Conservation (phyloP, 1,140 invertebrate species). For the Homalodisca vitripennis region DNA sequence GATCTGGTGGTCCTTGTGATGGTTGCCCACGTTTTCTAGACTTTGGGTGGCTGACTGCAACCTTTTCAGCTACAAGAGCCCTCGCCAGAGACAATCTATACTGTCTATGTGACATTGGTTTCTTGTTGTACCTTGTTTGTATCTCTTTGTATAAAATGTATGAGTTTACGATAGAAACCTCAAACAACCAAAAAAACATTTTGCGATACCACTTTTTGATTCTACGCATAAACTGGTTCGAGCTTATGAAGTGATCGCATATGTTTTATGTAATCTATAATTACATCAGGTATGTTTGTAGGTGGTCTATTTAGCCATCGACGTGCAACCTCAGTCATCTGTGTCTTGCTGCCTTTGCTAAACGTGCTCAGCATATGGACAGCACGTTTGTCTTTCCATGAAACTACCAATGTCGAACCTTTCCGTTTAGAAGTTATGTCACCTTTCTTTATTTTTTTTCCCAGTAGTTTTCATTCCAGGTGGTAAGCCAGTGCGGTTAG, state of each 20-base stretch:
- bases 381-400: constrained; percentile 19
- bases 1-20: background rate
- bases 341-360: background rate
- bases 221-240: background rate
- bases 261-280: constrained; percentile 43
- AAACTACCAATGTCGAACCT: constrained; percentile 6
- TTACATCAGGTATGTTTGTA: background rate
- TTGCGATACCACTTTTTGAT: background rate
- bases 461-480: background rate
- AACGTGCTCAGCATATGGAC: constrained; percentile 8
- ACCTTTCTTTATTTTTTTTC: constrained; percentile 14
- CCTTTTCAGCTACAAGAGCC: background rate
- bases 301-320: constrained; percentile 13
- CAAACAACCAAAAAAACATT: background rate
- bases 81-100: background rate
- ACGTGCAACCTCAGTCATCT: background rate
- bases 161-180: background rate
- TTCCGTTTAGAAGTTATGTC: background rate
- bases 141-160: constrained; percentile 4
- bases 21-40: background rate
- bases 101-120: background rate
- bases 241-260: constrained; percentile 34
- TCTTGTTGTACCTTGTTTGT: constrained; percentile 41
- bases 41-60: background rate
- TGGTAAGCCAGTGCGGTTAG: background rate